phyloP scores from a whole-genome alignment of 2,113 vertebrate genomes.

The Tragelaphus buxtoni region DNA sequence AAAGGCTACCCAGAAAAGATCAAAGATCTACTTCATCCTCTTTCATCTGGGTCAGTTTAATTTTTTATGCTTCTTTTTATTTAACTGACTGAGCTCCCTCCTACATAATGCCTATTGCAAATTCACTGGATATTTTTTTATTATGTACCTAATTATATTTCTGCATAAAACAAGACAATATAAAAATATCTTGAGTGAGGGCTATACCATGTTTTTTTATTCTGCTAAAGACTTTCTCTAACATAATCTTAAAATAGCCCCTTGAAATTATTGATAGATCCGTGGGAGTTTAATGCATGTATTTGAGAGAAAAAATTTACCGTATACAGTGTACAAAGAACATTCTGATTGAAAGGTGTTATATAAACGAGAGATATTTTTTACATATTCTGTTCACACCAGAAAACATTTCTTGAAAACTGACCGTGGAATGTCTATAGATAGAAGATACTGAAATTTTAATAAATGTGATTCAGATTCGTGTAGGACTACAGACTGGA shows the following conservation, averaged over 20 bases:
- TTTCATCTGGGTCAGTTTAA: constrained; percentile 15
- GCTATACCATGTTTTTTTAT: background rate
- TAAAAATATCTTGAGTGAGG: constrained; percentile 58
- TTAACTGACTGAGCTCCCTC: background rate
- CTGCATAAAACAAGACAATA: constrained; percentile 20
- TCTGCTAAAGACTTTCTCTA: constrained; percentile 45
- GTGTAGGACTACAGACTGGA: background rate
- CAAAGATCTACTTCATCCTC: background rate
- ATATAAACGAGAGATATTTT: constrained; percentile 29
- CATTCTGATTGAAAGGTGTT: constrained; percentile 52
- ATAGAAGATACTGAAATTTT: constrained; percentile 37
- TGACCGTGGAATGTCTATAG: constrained; percentile 5
- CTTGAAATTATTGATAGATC: constrained; percentile 47
- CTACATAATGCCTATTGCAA: background rate
- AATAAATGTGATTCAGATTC: constrained; percentile 46
- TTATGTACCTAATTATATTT: constrained; percentile 38
- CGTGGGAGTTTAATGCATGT: constrained; percentile 21
- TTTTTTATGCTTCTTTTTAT: background rate
- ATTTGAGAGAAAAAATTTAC: constrained; percentile 52
- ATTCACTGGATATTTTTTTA: constrained; percentile 24
- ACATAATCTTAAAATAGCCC: constrained; percentile 56
- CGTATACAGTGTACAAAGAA: background rate
- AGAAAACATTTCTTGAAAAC: constrained; percentile 37
- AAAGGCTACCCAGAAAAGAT: background rate
- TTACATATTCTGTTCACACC: constrained; percentile 26